Conservation (phyloP, 2,888 invertebrate species). For the Parnassius smintheus region DNA sequence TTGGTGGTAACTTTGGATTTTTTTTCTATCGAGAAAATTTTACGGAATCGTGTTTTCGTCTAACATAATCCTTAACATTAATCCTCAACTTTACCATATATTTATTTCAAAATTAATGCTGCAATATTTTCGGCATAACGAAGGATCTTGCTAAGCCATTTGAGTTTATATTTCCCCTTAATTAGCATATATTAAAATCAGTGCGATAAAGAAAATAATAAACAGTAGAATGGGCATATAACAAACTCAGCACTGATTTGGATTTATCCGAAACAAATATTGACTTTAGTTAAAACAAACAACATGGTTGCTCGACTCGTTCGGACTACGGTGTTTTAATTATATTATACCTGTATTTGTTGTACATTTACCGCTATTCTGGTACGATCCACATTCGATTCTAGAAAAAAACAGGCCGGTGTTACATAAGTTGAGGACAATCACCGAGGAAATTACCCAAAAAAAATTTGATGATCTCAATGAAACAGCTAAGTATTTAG, state of each 20-base stretch:
- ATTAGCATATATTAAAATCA: no score
- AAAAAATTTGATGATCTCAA: conserved; percentile 3
- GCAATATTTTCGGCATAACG: no score
- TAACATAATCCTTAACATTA: no score
- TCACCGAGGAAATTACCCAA: not conserved
- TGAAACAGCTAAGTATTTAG: not conserved
- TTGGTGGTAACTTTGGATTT: no score
- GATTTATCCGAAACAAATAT: conserved; percentile 55
- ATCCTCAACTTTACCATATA: no score
- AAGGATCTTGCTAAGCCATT: no score
- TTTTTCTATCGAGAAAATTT: no score
- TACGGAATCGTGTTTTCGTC: no score
- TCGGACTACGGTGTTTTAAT: conserved; percentile 26
- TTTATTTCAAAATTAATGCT: no score
- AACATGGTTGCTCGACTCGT: conserved; percentile 32
- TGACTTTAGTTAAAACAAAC: conserved; percentile 46
- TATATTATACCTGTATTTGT: conserved; percentile 2
- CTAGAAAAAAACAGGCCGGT: no score
- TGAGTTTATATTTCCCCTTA: no score
- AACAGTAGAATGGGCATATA: conserved; percentile 17
- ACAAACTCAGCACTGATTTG: conserved; percentile 41
- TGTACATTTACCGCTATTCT: not conserved
- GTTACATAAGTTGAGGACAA: not conserved
- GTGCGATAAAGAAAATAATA: conserved; percentile 6
- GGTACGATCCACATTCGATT: not conserved